Evolutionary conservation across 2,797 vertebrate genomes (phyloP), one percentile per base, ranked within the genome.

Genomic region (Phrynocephalus forsythii): DNA sequence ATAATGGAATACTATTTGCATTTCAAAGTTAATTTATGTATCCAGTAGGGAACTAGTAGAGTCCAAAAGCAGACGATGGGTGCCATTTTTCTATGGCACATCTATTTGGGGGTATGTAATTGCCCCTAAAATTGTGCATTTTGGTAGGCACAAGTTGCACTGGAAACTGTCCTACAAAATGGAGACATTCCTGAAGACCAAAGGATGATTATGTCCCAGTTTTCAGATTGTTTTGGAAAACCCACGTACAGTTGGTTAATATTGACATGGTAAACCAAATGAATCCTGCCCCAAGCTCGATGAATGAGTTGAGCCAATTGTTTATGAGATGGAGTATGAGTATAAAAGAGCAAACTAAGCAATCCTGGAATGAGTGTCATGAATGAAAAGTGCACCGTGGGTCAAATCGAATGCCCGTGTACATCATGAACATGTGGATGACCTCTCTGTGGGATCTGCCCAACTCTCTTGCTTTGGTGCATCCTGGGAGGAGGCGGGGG

Each of bases 401-500:
- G 13, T 68, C 68, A 13, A 16, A 13, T 68, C 13, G 6, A 24
- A 24, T 66, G 56, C 9, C 30, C 38, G 6, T 66, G 56, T 38
- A 11, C n/a, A 4, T 76, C n/a, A 82, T 48, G 16, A 28, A 15
- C 9, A 6, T 11, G 2, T 71, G 44, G 44, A 22, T 18, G 5
- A 50, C 24, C 15, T 81, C 24, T n/a, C 18, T 72, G 52, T 83
- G 28, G 28, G 16, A 4, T 28, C 10, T 52, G 9, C 16, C 33
- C 48, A 60, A 44, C 71, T 44, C 52, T 75, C 50, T 0, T 2
- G 73, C 22, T 48, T 72, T 84, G 33, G 72, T 83, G 71, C 87
- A 28, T 89, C 90, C 87, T 4, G 38, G 38, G 38, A 4, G 38
- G 68, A 79, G 68, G 60, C 66, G 78, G 68, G 89, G 52, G 89